phyloP scores from a whole-genome alignment of 1,140 invertebrate species.

The Venturia canescens region DNA sequence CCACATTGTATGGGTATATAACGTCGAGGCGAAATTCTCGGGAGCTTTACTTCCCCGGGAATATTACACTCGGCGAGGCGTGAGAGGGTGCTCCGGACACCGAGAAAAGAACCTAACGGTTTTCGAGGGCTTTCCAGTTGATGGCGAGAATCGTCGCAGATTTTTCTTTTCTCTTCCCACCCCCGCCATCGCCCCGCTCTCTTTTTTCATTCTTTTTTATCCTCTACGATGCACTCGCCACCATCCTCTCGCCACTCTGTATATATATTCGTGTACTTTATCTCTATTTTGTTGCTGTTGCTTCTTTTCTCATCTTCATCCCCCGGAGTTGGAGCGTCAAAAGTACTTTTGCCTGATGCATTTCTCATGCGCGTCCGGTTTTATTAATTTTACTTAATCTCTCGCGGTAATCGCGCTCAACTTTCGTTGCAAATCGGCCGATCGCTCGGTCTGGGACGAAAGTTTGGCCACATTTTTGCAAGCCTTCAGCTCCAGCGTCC shows the following conservation, averaged over 20 bases:
- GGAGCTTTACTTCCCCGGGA: conserved; percentile 72
- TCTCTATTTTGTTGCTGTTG: conserved; percentile 18
- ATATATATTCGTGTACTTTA: conserved; percentile 51
- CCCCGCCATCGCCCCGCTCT: not conserved
- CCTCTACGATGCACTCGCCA: conserved; percentile 3
- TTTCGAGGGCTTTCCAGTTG: conserved; percentile 60
- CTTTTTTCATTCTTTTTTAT: conserved; percentile 40
- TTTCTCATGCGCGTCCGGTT: no score
- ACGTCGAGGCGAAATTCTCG: conserved; percentile 67
- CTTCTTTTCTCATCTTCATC: not conserved
- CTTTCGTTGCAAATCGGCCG: no score
- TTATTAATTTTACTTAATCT: no score
- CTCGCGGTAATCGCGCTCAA: no score
- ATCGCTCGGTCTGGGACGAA: no score
- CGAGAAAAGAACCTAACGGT: conserved; percentile 47
- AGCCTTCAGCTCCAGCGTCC: no score
- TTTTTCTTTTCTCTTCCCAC: conserved; percentile 41
- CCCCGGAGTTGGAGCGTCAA: not conserved
- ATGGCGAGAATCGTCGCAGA: conserved; percentile 43
- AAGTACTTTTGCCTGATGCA: no score
- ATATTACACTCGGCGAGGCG: conserved; percentile 61
- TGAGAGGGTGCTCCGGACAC: conserved; percentile 13
- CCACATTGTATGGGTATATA: conserved; percentile 9
- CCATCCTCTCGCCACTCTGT: conserved; percentile 9
- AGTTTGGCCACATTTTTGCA: no score